Conservation (phyloP, 37 sponge, comb jelly and placozoan genomes). For the Tethya wilhelma region DNA sequence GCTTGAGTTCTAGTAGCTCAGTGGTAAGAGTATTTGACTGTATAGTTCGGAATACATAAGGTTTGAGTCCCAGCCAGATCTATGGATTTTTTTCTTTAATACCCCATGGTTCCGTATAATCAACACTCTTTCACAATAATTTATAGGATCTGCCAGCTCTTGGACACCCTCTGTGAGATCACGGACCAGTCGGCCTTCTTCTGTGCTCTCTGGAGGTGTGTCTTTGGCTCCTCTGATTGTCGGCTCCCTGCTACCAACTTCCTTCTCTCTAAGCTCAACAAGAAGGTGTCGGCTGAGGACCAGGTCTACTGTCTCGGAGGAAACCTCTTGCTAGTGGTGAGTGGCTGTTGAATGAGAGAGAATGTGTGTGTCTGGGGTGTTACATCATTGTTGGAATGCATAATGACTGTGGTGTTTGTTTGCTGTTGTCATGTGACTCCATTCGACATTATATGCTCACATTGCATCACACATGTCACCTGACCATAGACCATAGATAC, state of each 20-base stretch:
- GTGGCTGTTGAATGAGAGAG: neutral
- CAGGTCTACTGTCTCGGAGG: constrained; percentile 50
- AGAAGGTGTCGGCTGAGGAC: constrained; percentile 52
- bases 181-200: constrained; percentile 43
- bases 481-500: too few species aligned
- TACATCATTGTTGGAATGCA: too few species aligned
- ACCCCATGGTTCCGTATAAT: neutral
- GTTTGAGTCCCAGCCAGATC: too few species aligned
- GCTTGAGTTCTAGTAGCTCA: too few species aligned
- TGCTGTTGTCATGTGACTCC: too few species aligned
- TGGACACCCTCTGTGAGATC: constrained; percentile 30
- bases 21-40: too few species aligned
- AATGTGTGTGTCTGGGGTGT: neutral
- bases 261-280: constrained; percentile 52
- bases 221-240: constrained; percentile 23
- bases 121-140: constrained; percentile 1
- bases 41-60: too few species aligned
- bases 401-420: too few species aligned
- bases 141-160: constrained; percentile 43
- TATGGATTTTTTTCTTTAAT: neutral
- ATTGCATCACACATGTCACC: too few species aligned
- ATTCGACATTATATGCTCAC: too few species aligned
- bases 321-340: constrained; percentile 47
- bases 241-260: constrained; percentile 52
- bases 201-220: constrained; percentile 63